Conservation (phyloP, 2,113 vertebrate species). For the Barnardius zonarius region DNA sequence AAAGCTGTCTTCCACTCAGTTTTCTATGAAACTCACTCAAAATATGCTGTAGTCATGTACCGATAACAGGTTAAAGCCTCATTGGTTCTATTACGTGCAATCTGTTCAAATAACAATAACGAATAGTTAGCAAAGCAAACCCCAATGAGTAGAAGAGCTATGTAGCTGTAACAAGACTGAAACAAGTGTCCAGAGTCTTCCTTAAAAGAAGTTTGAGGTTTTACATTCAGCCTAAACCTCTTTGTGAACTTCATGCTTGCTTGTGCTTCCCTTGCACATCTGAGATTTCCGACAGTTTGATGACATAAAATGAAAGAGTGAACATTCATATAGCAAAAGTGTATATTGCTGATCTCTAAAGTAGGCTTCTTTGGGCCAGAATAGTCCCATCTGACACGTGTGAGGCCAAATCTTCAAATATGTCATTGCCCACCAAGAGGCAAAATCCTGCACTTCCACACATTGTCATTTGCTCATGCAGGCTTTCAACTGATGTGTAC, state of each 20-base stretch:
- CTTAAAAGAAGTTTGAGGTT: not conserved
- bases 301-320: not conserved
- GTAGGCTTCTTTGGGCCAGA: not conserved
- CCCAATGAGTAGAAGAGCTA: not conserved
- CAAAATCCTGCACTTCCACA: not conserved
- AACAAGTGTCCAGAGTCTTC: not conserved
- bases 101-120: not conserved
- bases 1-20: conserved; percentile 16
- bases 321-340: not conserved
- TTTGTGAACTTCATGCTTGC: not conserved
- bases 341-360: not conserved
- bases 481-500: not conserved
- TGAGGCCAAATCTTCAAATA: not conserved
- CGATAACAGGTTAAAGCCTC: not conserved
- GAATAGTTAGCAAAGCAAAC: not conserved
- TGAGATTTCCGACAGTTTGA: not conserved
- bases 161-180: not conserved
- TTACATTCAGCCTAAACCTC: not conserved
- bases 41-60: not conserved
- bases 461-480: not conserved
- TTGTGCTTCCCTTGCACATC: not conserved
- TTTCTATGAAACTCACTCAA: conserved; percentile 15
- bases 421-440: not conserved
- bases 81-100: not conserved
- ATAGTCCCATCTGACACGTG: not conserved